A percentile compares a stretch with the other conserved stretches of the same genome.
phyloP scores from a whole-genome alignment of 2,888 invertebrate species.

The Antheraea yamamai region DNA sequence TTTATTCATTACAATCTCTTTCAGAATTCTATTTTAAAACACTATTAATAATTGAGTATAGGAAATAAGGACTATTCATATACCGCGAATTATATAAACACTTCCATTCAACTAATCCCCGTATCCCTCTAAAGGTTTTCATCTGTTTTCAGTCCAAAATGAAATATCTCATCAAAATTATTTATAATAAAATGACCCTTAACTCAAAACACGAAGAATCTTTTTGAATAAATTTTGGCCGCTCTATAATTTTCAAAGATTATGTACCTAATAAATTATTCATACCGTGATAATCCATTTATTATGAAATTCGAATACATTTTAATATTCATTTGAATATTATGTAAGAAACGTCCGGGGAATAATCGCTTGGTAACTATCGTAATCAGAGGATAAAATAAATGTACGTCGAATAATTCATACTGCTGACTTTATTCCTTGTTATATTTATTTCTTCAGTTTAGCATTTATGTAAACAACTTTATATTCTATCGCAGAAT shows the following conservation, averaged over 20 bases:
- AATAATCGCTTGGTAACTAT: conserved; percentile 9
- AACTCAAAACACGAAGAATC: not conserved
- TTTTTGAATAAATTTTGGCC: not conserved
- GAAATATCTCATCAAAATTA: not conserved
- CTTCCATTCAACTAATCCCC: not conserved
- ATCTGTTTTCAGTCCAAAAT: not conserved
- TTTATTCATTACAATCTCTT: not conserved
- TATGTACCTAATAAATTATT: conserved; percentile 18
- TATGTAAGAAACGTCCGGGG: not conserved
- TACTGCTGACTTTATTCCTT: not conserved
- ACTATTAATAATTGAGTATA: not conserved
- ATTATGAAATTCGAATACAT: conserved; percentile 15
- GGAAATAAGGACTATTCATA: not conserved
- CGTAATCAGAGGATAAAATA: conserved; percentile 6
- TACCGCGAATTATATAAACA: not conserved
- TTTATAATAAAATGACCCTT: not conserved
- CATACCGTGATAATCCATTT: conserved; percentile 19
- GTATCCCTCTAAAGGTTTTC: not conserved
- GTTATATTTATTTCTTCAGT: not conserved
- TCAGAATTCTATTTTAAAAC: not conserved
- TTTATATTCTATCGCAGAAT: not conserved
- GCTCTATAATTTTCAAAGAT: not conserved
- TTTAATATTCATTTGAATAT: conserved; percentile 22
- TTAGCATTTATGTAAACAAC: not conserved
- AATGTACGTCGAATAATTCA: not conserved